Conservation (phyloP, 2,113 vertebrate species). For the Donacobius atricapilla region DNA sequence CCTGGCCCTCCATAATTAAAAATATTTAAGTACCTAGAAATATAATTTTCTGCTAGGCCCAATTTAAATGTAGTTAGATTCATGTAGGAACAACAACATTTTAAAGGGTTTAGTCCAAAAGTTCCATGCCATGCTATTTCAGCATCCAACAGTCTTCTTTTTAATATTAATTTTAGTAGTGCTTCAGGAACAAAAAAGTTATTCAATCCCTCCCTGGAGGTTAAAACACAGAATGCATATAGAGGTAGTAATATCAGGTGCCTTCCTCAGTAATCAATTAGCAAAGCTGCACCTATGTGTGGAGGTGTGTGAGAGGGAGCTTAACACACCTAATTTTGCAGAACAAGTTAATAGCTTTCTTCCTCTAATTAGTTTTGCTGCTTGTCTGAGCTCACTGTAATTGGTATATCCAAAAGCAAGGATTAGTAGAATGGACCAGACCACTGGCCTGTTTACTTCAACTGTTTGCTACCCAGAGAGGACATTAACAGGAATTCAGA, state of each 20-base stretch:
- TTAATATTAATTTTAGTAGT: not conserved
- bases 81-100: not conserved
- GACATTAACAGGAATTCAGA: not conserved
- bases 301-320: not conserved
- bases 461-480: not conserved
- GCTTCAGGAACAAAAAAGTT: not conserved
- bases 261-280: slow-evolving; percentile 25
- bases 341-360: slow-evolving; percentile 28
- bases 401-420: slow-evolving; percentile 7
- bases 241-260: not conserved
- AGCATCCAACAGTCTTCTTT: not conserved
- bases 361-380: slow-evolving; percentile 47
- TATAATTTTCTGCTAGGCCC: not conserved
- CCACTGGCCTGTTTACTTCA: not conserved
- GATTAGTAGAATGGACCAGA: slow-evolving; percentile 5
- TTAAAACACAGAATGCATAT: not conserved
- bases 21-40: not conserved
- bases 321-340: slow-evolving; percentile 34
- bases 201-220: not conserved
- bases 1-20: not conserved
- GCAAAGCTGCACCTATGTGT: not conserved
- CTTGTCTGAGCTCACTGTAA: not conserved
- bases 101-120: not conserved
- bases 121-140: not conserved
- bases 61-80: not conserved